Conservation (phyloP, 2,888 invertebrate species). For the Acrobasis repandana region DNA sequence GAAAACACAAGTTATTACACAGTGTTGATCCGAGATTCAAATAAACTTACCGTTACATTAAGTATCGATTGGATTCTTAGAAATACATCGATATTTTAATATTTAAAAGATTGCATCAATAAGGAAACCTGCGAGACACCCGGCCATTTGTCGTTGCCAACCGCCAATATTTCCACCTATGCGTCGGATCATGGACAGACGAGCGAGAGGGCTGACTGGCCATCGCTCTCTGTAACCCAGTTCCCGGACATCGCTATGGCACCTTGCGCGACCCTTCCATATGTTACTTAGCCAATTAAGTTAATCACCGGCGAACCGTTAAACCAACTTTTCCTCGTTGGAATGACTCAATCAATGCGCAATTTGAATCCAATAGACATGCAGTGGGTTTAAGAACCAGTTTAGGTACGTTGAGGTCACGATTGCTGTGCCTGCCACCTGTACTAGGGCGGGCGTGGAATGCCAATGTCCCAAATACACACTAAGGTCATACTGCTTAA, state of each 20-base stretch:
- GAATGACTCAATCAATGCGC: constrained; percentile 22
- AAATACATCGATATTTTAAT: too few species aligned
- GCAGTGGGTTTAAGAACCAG: constrained; percentile 20
- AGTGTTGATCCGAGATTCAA: too few species aligned
- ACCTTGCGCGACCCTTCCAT: constrained; percentile 62
- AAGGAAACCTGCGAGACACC: not conserved
- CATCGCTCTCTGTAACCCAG: constrained; percentile 60
- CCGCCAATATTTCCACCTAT: constrained; percentile 18
- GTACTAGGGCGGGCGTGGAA: constrained; percentile 19
- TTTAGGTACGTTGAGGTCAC: constrained; percentile 21
- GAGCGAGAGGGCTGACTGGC: constrained; percentile 50
- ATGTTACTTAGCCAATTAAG: constrained; percentile 48
- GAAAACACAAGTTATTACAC: too few species aligned
- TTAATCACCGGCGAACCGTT: constrained; percentile 13
- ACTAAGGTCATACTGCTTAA: constrained; percentile 10
- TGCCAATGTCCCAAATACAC: constrained; percentile 21
- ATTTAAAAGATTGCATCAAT: not conserved
- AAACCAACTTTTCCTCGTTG: constrained; percentile 23
- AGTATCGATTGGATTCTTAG: too few species aligned
- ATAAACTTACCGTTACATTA: too few species aligned
- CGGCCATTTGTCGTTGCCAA: constrained; percentile 6
- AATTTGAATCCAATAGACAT: constrained; percentile 13
- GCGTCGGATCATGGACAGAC: constrained; percentile 25
- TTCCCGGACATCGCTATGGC: constrained; percentile 55
- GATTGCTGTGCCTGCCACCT: constrained; percentile 14